Conservation (phyloP, 2,113 vertebrate genomes). For the Taxidea taxus region DNA sequence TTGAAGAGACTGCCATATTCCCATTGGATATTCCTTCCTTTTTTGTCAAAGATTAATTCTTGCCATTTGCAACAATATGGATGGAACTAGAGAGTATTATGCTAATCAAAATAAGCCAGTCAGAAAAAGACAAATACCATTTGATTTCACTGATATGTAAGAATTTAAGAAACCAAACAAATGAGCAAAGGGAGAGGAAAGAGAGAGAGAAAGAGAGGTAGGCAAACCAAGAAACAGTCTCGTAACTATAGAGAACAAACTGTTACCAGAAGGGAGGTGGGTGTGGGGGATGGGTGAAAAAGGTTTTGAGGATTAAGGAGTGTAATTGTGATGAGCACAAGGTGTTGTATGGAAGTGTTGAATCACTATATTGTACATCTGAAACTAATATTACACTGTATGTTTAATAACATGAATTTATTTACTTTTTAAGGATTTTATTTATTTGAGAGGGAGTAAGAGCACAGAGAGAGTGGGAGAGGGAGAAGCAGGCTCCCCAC, state of each 20-base stretch:
- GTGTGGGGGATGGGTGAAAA: background rate
- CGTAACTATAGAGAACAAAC: background rate
- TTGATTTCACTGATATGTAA: background rate
- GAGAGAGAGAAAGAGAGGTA: background rate
- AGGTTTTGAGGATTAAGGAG: background rate
- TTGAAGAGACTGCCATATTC: background rate
- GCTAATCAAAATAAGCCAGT: background rate
- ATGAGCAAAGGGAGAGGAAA: background rate
- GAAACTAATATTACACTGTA: background rate
- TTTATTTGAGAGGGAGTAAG: too few species aligned
- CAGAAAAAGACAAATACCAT: background rate
- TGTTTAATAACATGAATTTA: background rate
- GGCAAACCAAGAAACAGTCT: background rate
- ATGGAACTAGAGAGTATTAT: background rate
- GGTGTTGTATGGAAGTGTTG: background rate
- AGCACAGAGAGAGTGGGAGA: too few species aligned
- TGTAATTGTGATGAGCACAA: background rate
- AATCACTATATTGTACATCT: background rate
- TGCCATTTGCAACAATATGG: background rate
- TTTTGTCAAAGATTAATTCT: background rate
- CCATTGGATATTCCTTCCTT: background rate
- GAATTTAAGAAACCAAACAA: background rate
- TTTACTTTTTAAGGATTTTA: background rate
- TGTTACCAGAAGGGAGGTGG: background rate
- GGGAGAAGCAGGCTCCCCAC: too few species aligned